These are phyloP conservation scores for Pseudanteris insignis DNA, from an alignment of 2,888 invertebrate genomes.

Conservation along the genomic window DNA sequence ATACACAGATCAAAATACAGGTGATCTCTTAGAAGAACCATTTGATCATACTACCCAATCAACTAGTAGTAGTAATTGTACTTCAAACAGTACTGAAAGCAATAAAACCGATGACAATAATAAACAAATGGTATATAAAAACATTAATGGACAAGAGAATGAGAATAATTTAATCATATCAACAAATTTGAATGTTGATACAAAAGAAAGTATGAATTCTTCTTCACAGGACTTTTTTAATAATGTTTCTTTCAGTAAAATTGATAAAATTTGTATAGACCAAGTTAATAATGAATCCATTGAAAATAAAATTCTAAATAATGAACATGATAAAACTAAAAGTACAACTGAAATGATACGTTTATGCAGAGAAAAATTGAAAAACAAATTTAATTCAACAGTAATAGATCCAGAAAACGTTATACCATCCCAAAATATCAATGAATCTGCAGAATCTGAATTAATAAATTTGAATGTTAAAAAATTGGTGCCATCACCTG, in stretches of 20 bases:
- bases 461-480: constrained; percentile 1
- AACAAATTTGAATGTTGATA: not conserved
- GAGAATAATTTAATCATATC: not conserved
- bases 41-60: constrained; percentile 5
- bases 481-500: no score
- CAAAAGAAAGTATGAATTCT: constrained; percentile 16
- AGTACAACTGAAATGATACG: constrained; percentile 7
- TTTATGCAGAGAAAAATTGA: constrained; percentile 25
- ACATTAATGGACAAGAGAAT: not conserved
- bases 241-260: constrained; percentile 48
- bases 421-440: not conserved
- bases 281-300: not conserved
- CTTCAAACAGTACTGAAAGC: constrained; percentile 7
- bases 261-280: constrained; percentile 47
- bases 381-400: constrained; percentile 2
- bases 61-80: constrained; percentile 1
- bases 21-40: not conserved
- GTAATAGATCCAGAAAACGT: constrained; percentile 1
- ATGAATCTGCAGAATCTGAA: constrained; percentile 32
- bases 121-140: not conserved
- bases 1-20: not conserved
- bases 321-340: constrained; percentile 1
- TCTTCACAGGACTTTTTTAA: constrained; percentile 51
- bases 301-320: not conserved
- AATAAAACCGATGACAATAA: not conserved